These are phyloP conservation scores for Cataglyphis albicans DNA, from an alignment of 2,888 invertebrate species.

Conservation along the genomic window DNA sequence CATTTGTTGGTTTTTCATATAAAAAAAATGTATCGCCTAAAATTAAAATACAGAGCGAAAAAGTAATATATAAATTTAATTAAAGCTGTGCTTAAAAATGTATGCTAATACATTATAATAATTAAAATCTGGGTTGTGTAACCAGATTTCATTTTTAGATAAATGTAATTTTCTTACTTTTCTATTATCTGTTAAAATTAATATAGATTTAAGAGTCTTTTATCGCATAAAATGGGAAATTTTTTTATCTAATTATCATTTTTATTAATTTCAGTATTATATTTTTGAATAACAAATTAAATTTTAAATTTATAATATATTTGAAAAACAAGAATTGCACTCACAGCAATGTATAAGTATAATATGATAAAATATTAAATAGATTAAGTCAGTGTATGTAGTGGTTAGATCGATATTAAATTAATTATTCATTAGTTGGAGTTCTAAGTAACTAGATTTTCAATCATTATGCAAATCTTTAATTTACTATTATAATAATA, in stretches of 20 bases:
- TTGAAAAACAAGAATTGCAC: not conserved
- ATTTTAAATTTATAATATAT: not conserved
- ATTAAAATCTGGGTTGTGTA: not conserved
- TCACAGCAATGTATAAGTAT: not conserved
- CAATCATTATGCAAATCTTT: not conserved
- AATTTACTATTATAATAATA: not conserved
- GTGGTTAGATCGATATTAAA: constrained; percentile 11
- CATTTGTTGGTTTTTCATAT: not conserved
- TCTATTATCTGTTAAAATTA: not conserved
- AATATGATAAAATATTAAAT: not conserved
- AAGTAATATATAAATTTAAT: not conserved
- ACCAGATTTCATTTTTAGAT: not conserved
- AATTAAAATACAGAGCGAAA: not conserved
- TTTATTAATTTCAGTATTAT: not conserved
- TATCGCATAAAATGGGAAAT: not conserved
- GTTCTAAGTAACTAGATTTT: constrained; percentile 5
- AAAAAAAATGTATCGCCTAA: not conserved
- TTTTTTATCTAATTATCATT: not conserved
- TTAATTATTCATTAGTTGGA: constrained; percentile 41
- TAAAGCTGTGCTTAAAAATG: not conserved
- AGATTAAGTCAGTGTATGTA: not conserved
- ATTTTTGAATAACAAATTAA: not conserved
- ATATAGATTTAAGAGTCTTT: not conserved
- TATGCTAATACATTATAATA: not conserved
- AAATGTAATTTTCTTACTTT: not conserved